These are phyloP conservation scores for Aethes cnicana DNA, from an alignment of 2,888 invertebrate genomes.

Conservation along the genomic window DNA sequence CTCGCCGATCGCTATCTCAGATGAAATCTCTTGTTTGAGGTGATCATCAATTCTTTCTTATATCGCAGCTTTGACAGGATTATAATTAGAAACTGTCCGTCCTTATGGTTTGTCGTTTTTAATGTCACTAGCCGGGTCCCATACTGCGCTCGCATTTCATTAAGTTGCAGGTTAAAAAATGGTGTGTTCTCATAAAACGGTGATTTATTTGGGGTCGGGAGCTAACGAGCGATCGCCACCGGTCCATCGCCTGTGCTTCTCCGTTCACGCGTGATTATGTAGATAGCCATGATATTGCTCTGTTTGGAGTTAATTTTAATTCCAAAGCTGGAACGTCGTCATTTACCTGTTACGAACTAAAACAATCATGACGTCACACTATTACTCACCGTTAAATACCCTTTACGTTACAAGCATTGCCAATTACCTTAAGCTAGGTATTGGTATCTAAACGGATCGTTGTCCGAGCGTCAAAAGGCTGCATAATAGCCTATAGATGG, in stretches of 20 bases:
- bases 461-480: conserved; percentile 67
- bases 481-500: conserved; percentile 77
- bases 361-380: conserved; percentile 3
- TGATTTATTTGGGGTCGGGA: conserved; percentile 79
- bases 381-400: conserved; percentile 4
- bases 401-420: conserved; percentile 6
- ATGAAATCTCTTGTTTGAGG: conserved; percentile 71
- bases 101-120: conserved; percentile 78
- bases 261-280: conserved; percentile 32
- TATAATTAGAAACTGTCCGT: conserved; percentile 81
- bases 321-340: conserved; percentile 8
- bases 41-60: conserved; percentile 79
- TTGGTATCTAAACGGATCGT: conserved; percentile 64
- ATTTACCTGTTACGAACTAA: background rate
- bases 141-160: conserved; percentile 82
- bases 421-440: conserved; percentile 35
- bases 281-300: background rate
- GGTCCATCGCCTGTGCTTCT: conserved; percentile 40
- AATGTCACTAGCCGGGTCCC: conserved; percentile 79
- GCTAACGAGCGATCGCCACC: conserved; percentile 74
- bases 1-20: conserved; percentile 64
- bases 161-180: conserved; percentile 75
- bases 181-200: conserved; percentile 77
- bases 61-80: conserved; percentile 79
- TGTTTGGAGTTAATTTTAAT: conserved; percentile 22